Conservation (phyloP, 2,797 vertebrate genomes). For the Xenopus petersii region DNA sequence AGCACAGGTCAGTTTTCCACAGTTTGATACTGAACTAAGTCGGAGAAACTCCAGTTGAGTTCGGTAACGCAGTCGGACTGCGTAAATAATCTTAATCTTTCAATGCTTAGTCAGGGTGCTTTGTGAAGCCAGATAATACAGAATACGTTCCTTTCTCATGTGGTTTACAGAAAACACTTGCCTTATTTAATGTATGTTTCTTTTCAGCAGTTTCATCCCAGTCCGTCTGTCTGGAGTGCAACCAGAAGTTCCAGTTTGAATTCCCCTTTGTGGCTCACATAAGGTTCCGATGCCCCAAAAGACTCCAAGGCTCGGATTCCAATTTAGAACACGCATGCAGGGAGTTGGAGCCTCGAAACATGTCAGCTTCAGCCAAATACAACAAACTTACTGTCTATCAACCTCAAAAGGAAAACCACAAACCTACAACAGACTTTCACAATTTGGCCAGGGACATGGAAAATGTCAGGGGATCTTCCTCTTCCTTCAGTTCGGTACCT, state of each 20-base stretch:
- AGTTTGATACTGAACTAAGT: background rate
- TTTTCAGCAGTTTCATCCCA: constrained; percentile 72
- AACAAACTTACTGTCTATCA: constrained; percentile 42
- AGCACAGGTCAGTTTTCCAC: constrained; percentile 60
- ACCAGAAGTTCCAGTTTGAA: constrained; percentile 93
- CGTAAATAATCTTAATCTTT: too few species aligned
- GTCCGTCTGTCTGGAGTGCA: constrained; percentile 85
- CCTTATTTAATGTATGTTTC: background rate
- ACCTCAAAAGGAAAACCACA: constrained; percentile 63
- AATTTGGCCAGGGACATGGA: constrained; percentile 91
- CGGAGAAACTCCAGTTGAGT: too few species aligned
- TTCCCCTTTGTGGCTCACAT: constrained; percentile 88
- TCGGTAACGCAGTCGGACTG: too few species aligned
- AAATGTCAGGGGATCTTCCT: constrained; percentile 65
- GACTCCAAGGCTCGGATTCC: constrained; percentile 71
- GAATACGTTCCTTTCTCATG: too few species aligned
- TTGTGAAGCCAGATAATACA: too few species aligned
- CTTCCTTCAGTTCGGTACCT: constrained; percentile 60
- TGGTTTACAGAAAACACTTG: too few species aligned
- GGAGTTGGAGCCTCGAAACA: constrained; percentile 53
- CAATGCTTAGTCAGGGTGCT: too few species aligned
- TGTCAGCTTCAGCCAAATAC: constrained; percentile 50
- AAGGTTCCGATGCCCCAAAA: constrained; percentile 92
- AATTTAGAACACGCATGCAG: constrained; percentile 57
- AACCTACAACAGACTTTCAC: constrained; percentile 93